phyloP scores from a whole-genome alignment of 30 jellyfish, hydroid and myxozoan species.

The Euphysa ruthae region DNA sequence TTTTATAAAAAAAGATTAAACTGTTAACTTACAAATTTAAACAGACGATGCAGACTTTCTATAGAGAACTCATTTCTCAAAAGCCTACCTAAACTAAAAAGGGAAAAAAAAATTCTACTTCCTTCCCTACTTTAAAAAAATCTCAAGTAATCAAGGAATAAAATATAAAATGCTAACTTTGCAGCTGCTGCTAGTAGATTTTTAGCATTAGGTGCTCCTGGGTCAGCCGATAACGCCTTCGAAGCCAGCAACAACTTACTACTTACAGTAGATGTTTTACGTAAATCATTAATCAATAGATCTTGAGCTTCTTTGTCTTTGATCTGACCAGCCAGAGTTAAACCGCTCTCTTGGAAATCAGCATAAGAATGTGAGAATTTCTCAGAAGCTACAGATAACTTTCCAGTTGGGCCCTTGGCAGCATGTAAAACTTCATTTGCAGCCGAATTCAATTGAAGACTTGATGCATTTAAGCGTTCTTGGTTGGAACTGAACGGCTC shows the following conservation, averaged over 20 bases:
- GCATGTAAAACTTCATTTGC: conserved; percentile 95
- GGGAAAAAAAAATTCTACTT: not conserved
- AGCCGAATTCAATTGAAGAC: conserved; percentile 80
- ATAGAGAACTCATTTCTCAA: no score
- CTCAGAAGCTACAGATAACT: conserved; percentile 75
- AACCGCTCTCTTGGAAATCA: conserved; percentile 86
- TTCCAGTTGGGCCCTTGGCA: conserved; percentile 76
- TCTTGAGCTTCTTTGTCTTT: conserved; percentile 91
- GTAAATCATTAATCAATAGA: conserved; percentile 67
- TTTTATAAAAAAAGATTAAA: no score
- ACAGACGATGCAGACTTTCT: no score
- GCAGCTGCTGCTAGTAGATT: conserved; percentile 97
- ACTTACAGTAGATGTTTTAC: conserved; percentile 84
- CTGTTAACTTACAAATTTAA: no score
- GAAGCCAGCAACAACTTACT: conserved; percentile 88
- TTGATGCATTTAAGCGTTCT: conserved; percentile 64
- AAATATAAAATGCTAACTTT: no score
- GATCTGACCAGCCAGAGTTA: conserved; percentile 80
- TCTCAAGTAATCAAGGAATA: no score
- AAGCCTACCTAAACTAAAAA: no score
- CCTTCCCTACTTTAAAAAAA: not conserved
- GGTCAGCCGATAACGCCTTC: conserved; percentile 92
- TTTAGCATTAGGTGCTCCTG: conserved; percentile 96
- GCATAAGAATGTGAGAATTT: conserved; percentile 88
- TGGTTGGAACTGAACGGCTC: conserved; percentile 86